A percentile compares a stretch with the other conserved stretches of the same genome.
These are phyloP conservation scores for Dipodomys ordii DNA, from an alignment of 2,113 vertebrate species.

Conservation along the genomic window DNA sequence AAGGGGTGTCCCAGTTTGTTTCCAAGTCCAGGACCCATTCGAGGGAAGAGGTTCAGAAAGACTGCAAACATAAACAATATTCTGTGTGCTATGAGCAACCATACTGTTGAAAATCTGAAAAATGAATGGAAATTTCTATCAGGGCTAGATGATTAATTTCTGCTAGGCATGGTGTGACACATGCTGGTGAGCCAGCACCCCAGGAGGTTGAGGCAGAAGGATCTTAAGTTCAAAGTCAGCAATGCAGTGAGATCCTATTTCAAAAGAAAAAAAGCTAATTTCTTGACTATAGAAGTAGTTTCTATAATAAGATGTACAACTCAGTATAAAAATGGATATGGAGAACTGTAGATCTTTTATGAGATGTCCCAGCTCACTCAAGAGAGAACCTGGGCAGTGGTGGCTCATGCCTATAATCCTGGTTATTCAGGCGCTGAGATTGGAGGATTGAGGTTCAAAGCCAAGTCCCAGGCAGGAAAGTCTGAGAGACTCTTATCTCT, in stretches of 20 bases:
- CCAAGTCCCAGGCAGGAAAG: no score
- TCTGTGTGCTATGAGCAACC: background rate
- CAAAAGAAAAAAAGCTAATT: no score
- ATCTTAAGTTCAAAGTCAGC: background rate
- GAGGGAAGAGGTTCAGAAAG: constrained; percentile 5
- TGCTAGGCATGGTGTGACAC: background rate
- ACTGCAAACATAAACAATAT: background rate
- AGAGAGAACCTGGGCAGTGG: background rate
- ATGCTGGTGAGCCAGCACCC: no score
- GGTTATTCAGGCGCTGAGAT: no score
- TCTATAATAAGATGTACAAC: background rate
- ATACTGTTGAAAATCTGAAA: background rate
- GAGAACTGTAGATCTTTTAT: background rate
- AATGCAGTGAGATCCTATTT: no score
- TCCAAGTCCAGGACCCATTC: background rate
- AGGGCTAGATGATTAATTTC: background rate
- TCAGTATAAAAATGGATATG: background rate
- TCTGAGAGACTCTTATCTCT: no score
- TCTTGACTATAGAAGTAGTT: background rate
- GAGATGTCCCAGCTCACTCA: background rate
- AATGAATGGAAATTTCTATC: background rate
- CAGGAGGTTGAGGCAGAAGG: no score
- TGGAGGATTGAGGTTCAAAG: no score
- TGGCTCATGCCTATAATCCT: no score
- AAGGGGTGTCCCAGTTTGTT: background rate